Evolutionary conservation across 2,797 vertebrate species (phyloP).

Genomic region (Petrocephalus schoutedeni): DNA sequence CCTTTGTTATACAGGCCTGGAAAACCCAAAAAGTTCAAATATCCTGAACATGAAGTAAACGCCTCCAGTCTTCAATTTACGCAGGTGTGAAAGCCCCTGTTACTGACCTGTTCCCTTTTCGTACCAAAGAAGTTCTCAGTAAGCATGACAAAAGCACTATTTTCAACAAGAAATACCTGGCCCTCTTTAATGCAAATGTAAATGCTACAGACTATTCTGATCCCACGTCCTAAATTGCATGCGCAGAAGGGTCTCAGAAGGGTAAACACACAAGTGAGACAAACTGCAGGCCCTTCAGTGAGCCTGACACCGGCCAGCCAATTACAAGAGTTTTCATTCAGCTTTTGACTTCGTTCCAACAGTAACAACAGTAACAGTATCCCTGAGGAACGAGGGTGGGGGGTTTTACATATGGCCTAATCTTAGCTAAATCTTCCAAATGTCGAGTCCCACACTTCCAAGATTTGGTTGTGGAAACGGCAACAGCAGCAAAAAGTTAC

Average conservation of each 20-base stretch:
- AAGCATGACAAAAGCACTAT: background rate
- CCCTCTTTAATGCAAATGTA: background rate
- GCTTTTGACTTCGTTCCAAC: background rate
- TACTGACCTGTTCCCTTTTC: background rate
- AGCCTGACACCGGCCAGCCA: background rate
- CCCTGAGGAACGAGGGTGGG: background rate
- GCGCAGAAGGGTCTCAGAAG: background rate
- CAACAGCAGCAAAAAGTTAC: background rate
- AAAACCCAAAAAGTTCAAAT: background rate
- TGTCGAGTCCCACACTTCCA: conserved; percentile 22
- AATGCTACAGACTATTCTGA: background rate
- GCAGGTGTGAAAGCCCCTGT: background rate
- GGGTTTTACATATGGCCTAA: background rate
- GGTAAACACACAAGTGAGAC: background rate
- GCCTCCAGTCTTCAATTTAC: background rate
- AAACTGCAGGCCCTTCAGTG: background rate
- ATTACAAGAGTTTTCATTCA: background rate
- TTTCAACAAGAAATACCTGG: background rate
- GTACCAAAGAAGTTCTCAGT: background rate
- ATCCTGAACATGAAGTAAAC: background rate
- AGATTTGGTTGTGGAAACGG: conserved; percentile 25
- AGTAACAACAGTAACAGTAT: background rate
- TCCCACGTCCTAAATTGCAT: background rate
- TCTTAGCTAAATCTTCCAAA: background rate
- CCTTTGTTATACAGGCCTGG: background rate